Base-by-base conservation (phyloP, 2,797 vertebrate species). In the Staurois parvus region DNA sequence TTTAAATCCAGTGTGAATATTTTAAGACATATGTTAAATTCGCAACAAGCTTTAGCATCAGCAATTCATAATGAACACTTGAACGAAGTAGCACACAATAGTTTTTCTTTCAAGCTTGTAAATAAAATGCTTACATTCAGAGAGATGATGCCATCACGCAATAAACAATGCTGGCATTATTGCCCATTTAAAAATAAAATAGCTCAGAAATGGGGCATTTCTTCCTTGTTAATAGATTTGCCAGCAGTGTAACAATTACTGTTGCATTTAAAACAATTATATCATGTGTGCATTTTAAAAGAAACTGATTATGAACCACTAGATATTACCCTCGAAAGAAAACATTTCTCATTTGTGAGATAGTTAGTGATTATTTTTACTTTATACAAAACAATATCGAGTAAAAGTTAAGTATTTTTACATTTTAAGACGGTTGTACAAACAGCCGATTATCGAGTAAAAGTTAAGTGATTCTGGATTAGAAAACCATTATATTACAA, bases 381-480 rank as follows among this genome's bases (percentile, higher is more conserved):
- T 73, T 73, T n/a, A 73, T 73, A 73, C 72, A 73, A 73, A 42
- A 45, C n/a, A 73, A 73, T 29, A 66, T 66, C 8, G 28, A 66
- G 64, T 66, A 66, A 26, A 73, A 40, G 72, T 73, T 73, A 73
- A 73, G 72, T 45, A 40, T 42, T 24, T 45, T 73, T 73, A 73
- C 1, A 12, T 73, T 40, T 10, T 73, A n/a, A n/a, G 72, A 45
- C 28, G 37, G 72, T 42, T 73, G 72, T 72, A 26, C 19, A 21
- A n/a, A n/a, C n/a, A n/a, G n/a, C n/a, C n/a, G n/a, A n/a, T n/a
- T n/a, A n/a, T n/a, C n/a, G n/a, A n/a, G n/a, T n/a, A n/a, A n/a
- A n/a, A n/a, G n/a, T n/a, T n/a, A n/a, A n/a, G n/a, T n/a, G n/a
- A n/a, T n/a, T n/a, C n/a, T n/a, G n/a, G n/a, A n/a, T n/a, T n/a